Evolutionary conservation across 2,113 vertebrate species (phyloP).

Genomic region (Lamprologus lemairii): DNA sequence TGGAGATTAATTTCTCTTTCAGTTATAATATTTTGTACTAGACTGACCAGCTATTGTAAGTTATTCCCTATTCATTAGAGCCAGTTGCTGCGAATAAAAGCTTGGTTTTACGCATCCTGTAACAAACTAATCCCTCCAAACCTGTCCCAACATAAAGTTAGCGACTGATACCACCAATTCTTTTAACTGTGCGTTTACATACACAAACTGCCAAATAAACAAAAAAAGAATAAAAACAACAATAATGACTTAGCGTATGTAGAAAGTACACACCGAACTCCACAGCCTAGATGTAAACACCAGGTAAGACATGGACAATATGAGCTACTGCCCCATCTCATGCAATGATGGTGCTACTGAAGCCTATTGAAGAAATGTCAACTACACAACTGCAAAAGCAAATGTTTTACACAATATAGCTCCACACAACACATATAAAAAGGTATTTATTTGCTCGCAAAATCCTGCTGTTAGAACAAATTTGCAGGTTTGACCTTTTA

Average conservation of each 20-base stretch:
- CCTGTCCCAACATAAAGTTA: conserved; percentile 24
- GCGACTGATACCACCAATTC: neutral
- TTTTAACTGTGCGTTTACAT: neutral
- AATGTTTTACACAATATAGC: neutral
- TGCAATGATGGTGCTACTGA: neutral
- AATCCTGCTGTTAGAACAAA: neutral
- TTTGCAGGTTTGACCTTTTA: neutral
- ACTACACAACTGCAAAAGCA: neutral
- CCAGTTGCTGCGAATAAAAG: conserved; percentile 38
- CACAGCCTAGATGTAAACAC: neutral
- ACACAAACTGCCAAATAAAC: neutral
- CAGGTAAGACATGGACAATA: neutral
- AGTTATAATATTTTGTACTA: neutral
- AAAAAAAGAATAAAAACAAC: neutral
- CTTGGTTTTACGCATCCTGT: conserved; percentile 49
- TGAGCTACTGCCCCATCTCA: neutral
- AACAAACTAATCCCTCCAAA: conserved; percentile 60
- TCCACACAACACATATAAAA: neutral
- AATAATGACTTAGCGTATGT: neutral
- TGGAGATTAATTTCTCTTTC: neutral
- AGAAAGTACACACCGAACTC: neutral
- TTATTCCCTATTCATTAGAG: conserved; percentile 14
- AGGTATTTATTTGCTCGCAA: neutral
- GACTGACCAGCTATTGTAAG: neutral
- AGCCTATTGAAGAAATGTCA: neutral